Percentiles rank a stretch among this genome's conserved stretches.
Conservation (phyloP, 2,888 invertebrate species). For the Digitonthophagus gazella region DNA sequence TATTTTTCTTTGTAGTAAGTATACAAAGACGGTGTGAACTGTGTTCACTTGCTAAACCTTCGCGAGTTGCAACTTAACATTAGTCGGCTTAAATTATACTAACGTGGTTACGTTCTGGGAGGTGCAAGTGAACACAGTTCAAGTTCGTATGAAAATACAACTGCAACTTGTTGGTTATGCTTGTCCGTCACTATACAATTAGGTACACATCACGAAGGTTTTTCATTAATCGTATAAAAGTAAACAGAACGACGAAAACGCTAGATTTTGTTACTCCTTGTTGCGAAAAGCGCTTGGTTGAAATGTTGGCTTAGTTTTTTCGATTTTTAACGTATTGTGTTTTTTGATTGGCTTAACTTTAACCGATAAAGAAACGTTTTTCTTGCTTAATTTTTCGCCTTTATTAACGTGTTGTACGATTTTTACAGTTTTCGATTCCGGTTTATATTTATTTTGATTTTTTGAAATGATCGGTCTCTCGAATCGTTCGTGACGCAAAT, state of each 20-base stretch:
- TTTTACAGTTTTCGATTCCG: slow-evolving; percentile 1
- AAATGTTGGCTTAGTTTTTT: not conserved
- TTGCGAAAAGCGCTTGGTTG: slow-evolving; percentile 7
- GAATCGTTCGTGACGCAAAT: too few relatives aligned
- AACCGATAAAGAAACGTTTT: slow-evolving; percentile 25
- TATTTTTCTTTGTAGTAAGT: slow-evolving; percentile 25
- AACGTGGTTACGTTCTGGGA: too few relatives aligned
- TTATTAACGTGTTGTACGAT: slow-evolving; percentile 23
- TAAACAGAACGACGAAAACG: not conserved
- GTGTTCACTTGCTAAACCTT: not conserved
- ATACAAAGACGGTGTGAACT: slow-evolving; percentile 1
- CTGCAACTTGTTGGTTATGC: not conserved
- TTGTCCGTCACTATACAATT: not conserved
- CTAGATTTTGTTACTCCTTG: not conserved
- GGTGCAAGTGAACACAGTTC: not conserved
- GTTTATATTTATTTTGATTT: slow-evolving; percentile 19
- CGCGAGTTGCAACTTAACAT: not conserved
- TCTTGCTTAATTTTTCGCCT: slow-evolving; percentile 27
- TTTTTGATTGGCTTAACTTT: slow-evolving; percentile 28
- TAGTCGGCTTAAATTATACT: too few relatives aligned
- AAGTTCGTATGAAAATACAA: not conserved
- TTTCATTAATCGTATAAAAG: not conserved
- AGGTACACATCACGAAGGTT: not conserved
- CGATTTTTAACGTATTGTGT: slow-evolving; percentile 2
- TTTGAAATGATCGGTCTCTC: slow-evolving; percentile 8